phyloP scores from a whole-genome alignment of 2,888 invertebrate species.

The Cacoxenus indagator region DNA sequence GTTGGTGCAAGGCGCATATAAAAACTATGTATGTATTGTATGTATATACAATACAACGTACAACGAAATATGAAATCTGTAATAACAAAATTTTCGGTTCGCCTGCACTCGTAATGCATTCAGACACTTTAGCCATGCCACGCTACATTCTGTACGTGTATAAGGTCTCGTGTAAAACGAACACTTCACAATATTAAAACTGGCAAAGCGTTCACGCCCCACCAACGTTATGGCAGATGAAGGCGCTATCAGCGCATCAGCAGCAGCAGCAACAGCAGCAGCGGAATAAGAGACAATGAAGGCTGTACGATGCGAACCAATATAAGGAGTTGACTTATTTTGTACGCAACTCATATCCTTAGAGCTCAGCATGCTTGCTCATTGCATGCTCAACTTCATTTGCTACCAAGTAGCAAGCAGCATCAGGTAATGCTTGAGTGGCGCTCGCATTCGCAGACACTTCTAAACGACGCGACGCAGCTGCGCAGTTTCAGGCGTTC shows the following conservation, averaged over 20 bases:
- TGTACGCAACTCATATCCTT: not conserved
- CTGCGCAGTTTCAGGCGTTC: not conserved
- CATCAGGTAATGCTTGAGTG: not conserved
- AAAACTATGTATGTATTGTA: not conserved
- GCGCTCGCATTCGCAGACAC: not conserved
- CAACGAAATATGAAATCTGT: not conserved
- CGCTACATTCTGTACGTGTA: not conserved
- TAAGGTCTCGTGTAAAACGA: not conserved
- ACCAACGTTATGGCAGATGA: not conserved
- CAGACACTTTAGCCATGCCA: not conserved
- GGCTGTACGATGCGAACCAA: not conserved
- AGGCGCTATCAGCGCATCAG: not conserved
- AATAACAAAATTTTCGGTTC: not conserved
- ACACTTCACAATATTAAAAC: constrained; percentile 3
- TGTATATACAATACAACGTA: not conserved
- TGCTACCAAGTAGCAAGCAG: not conserved
- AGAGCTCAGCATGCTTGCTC: not conserved
- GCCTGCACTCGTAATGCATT: not conserved
- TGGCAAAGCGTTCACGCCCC: constrained; percentile 16
- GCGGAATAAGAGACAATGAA: not conserved
- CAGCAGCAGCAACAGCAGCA: not conserved
- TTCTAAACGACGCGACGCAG: too few species aligned
- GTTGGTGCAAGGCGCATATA: not conserved
- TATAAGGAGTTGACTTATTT: not conserved
- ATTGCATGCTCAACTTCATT: not conserved